These are phyloP conservation scores for Orestias chungarensis DNA, from an alignment of 2,797 vertebrate genomes.

Conservation along the genomic window DNA sequence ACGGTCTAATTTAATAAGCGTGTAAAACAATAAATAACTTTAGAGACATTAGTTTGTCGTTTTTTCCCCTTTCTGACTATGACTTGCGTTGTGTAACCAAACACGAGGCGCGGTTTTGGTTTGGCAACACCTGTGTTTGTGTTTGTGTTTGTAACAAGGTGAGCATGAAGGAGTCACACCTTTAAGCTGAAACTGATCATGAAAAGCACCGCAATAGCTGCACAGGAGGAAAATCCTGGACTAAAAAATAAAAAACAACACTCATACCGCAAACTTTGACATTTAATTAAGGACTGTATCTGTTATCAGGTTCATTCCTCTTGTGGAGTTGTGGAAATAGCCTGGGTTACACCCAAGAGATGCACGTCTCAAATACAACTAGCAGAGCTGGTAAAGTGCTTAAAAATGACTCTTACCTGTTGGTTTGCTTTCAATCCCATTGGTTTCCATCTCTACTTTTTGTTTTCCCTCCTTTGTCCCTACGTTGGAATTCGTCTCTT, in stretches of 20 bases:
- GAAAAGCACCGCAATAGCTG: not conserved
- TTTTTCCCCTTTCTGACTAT: fast-evolving
- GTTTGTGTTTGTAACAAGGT: slow-evolving; percentile 22
- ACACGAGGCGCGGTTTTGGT: not conserved
- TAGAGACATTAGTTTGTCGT: not conserved
- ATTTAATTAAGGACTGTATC: not conserved
- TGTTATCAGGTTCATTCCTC: not conserved
- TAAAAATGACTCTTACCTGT: slow-evolving; percentile 49
- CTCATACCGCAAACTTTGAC: too few relatives aligned
- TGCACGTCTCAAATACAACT: not conserved
- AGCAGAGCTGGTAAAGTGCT: not conserved
- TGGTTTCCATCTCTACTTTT: slow-evolving; percentile 62
- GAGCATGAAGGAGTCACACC: slow-evolving; percentile 55
- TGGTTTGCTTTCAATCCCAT: slow-evolving; percentile 51
- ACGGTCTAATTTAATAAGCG: not conserved
- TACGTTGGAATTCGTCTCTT: not conserved
- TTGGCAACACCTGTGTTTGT: slow-evolving; percentile 14
- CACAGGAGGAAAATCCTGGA: fast-evolving
- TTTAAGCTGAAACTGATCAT: slow-evolving; percentile 24
- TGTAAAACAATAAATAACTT: not conserved
- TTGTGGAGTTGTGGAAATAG: not conserved
- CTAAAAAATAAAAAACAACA: not conserved
- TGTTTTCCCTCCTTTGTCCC: not conserved
- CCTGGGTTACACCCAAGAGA: not conserved
- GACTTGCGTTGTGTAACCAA: not conserved